Conservation (phyloP, 2,113 vertebrate species). For the Edolisoma coerulescens region DNA sequence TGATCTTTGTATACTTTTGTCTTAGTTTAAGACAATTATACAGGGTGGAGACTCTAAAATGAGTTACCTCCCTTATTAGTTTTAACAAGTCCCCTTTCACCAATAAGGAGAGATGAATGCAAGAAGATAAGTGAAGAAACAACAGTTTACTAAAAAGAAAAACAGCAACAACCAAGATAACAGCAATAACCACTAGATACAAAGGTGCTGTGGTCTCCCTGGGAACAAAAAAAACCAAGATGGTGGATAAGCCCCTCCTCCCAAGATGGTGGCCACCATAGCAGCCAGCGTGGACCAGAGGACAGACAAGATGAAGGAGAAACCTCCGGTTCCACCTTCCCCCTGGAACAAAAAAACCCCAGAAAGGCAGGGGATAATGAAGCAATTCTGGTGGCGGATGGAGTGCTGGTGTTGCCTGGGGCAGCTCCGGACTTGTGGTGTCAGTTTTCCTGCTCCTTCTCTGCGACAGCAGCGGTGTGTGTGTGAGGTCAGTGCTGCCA, state of each 20-base stretch:
- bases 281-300: neutral
- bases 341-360: neutral
- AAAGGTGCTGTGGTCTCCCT: neutral
- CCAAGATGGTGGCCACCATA: neutral
- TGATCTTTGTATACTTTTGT: neutral
- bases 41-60: neutral
- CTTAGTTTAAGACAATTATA: neutral
- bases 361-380: neutral
- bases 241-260: neutral
- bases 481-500: neutral
- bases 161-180: neutral
- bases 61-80: neutral
- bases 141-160: neutral
- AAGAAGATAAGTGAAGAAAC: neutral
- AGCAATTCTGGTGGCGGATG: neutral
- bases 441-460: neutral
- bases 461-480: neutral
- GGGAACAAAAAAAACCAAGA: neutral
- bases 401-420: neutral
- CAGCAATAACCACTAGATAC: neutral
- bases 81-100: neutral
- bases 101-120: neutral
- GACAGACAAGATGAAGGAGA: neutral
- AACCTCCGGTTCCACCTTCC: neutral
- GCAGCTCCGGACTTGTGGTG: neutral